These are phyloP conservation scores for Phytoseiulus persimilis DNA, from an alignment of 2,888 invertebrate genomes.

Conservation along the genomic window DNA sequence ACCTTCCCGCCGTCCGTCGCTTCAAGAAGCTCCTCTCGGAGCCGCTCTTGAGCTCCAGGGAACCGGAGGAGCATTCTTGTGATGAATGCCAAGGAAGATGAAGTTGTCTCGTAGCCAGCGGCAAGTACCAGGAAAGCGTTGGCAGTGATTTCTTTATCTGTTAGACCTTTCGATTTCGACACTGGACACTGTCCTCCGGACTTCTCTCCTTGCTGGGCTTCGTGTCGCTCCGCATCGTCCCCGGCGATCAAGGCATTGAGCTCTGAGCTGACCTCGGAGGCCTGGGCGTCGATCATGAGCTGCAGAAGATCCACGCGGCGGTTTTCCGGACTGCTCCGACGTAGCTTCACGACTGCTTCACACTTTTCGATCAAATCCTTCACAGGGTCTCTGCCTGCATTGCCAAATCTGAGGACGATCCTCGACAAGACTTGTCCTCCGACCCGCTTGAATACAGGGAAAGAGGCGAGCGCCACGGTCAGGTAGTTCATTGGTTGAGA, in stretches of 20 bases:
- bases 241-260: background rate
- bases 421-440: background rate
- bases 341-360: background rate
- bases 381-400: constrained; percentile 8
- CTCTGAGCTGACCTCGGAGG: background rate
- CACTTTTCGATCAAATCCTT: background rate
- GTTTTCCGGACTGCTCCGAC: background rate
- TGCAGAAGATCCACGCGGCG: constrained; percentile 17
- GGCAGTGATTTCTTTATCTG: constrained; percentile 21
- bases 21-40: constrained; percentile 12
- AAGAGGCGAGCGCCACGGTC: background rate
- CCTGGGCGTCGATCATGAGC: constrained; percentile 23
- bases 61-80: background rate
- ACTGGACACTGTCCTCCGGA: background rate
- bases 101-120: constrained; percentile 22
- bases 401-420: background rate
- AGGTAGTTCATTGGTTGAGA: background rate
- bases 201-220: background rate
- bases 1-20: background rate
- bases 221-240: constrained; percentile 7
- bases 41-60: constrained; percentile 14
- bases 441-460: background rate
- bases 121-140: background rate
- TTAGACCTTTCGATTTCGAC: background rate
- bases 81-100: constrained; percentile 22